Base-by-base conservation (phyloP, 2,797 vertebrate genomes). In the Rhabdomys pumilio region DNA sequence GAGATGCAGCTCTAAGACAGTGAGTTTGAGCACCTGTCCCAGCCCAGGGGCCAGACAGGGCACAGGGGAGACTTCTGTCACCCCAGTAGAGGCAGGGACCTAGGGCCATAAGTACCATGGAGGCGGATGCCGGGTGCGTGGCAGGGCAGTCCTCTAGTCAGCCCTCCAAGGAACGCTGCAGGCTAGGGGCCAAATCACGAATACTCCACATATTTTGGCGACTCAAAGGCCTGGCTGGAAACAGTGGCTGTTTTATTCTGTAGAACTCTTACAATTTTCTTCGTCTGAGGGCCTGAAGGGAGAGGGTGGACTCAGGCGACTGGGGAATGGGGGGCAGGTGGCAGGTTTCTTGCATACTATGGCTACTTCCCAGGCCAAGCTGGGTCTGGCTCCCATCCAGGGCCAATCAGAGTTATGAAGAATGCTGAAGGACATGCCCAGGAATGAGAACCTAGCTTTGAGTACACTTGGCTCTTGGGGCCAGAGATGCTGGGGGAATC, bases 131-230 rank as follows among this genome's bases (percentile, higher is more conserved):
- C 88, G 29, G 38, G 73, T 94, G 89, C 24, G 22, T 89, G 89
- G 90, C 82, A 55, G 80, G 85, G 77, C 53, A 31, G 61, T 85
- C 44, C 95, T 87, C 9, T 6, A 80, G 79, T 93, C 89, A 81
- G 73, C 34, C 90, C 87, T 89, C 72, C 90, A 89, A 97, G 97
- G 97, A 98, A 96, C 92, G 81, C 97, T 95, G 94, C 97, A 96
- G 98, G 97, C 97, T 89, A 69, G 95, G 91, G 92, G 98, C 98
- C 97, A 83, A 93, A 95, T 81, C 93, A 98, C 10, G 91, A 98
- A 98, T 98, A 93, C 92, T 97, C 97, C 50, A 97, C 97, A 98
- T 98, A 98, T 98, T 96, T 98, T 98, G 97, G 98, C 93, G 90
- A 97, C 96, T 98, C 96, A 94, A 97, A 98, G 96, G 96, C 97